These are phyloP conservation scores for Caenorhabditis drosophilae DNA, from an alignment of 2,888 invertebrate genomes.

Conservation along the genomic window DNA sequence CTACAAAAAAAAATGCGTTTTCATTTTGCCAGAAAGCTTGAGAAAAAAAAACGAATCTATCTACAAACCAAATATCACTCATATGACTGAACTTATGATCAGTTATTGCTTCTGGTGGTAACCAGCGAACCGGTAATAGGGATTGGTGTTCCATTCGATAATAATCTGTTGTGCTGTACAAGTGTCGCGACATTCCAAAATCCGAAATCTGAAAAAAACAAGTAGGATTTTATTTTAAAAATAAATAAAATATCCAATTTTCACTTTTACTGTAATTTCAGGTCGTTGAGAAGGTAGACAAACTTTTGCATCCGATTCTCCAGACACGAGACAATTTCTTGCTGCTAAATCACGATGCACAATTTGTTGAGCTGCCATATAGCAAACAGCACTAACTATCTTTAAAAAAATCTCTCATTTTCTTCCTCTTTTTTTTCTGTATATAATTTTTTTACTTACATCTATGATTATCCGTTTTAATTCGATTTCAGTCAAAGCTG, in stretches of 20 bases:
- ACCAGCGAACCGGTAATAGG: slow-evolving; percentile 78
- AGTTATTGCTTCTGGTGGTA: slow-evolving; percentile 95
- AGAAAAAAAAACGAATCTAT: not conserved
- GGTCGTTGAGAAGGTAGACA: slow-evolving; percentile 51
- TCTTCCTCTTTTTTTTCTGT: too few species aligned
- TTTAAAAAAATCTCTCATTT: slow-evolving; percentile 88
- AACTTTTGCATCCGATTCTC: slow-evolving; percentile 50
- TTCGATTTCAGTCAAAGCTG: slow-evolving; percentile 75
- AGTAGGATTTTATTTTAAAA: too few species aligned
- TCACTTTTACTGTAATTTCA: slow-evolving; percentile 60
- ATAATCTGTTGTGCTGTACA: slow-evolving; percentile 60
- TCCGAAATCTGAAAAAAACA: too few species aligned
- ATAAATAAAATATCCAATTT: too few species aligned
- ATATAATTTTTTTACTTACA: slow-evolving; percentile 83
- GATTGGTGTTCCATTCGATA: slow-evolving; percentile 56
- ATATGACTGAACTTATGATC: slow-evolving; percentile 97
- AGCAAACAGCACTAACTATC: slow-evolving; percentile 78
- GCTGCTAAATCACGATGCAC: slow-evolving; percentile 87
- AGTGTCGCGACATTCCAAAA: slow-evolving; percentile 65
- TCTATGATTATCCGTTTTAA: slow-evolving; percentile 70
- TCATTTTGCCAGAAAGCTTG: not conserved
- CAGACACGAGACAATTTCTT: slow-evolving; percentile 85
- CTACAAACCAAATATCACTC: slow-evolving; percentile 88
- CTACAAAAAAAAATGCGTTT: slow-evolving; percentile 36
- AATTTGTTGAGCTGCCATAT: slow-evolving; percentile 82